These are phyloP conservation scores for Oasisia sp. DNA, from an alignment of 2,888 invertebrate genomes.

Conservation along the genomic window DNA sequence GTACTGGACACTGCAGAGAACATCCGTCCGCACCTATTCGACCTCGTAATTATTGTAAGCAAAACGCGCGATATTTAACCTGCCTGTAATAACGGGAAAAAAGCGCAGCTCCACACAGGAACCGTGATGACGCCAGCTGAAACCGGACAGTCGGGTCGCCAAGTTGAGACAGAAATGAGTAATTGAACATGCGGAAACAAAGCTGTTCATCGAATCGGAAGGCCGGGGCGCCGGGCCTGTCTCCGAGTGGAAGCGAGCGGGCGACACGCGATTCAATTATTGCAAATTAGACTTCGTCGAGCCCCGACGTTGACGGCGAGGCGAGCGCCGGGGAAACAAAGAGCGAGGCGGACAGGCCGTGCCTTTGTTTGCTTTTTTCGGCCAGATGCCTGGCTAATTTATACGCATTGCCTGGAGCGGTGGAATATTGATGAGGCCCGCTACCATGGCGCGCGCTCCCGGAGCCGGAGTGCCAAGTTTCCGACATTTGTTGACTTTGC, in stretches of 20 bases:
- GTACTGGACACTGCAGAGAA: background rate
- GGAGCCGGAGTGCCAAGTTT: background rate
- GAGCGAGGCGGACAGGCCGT: background rate
- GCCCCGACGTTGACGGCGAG: background rate
- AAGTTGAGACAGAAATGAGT: slow-evolving; percentile 8
- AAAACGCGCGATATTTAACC: background rate
- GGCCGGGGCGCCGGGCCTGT: background rate
- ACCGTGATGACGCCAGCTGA: background rate
- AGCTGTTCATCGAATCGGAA: background rate
- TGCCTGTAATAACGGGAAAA: background rate
- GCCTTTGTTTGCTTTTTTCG: slow-evolving; percentile 12
- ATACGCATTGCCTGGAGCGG: background rate
- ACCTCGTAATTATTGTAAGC: background rate
- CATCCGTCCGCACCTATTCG: background rate
- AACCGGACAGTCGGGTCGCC: background rate
- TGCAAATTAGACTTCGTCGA: background rate
- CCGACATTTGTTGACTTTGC: background rate
- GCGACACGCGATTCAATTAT: background rate
- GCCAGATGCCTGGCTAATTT: slow-evolving; percentile 17
- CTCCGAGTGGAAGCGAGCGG: background rate
- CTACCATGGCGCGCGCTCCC: background rate
- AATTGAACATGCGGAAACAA: background rate
- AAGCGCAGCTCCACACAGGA: background rate
- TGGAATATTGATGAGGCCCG: background rate
- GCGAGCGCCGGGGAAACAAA: background rate